Conservation (phyloP, 2,113 vertebrate species). For the Sakesphorus luctuosus region DNA sequence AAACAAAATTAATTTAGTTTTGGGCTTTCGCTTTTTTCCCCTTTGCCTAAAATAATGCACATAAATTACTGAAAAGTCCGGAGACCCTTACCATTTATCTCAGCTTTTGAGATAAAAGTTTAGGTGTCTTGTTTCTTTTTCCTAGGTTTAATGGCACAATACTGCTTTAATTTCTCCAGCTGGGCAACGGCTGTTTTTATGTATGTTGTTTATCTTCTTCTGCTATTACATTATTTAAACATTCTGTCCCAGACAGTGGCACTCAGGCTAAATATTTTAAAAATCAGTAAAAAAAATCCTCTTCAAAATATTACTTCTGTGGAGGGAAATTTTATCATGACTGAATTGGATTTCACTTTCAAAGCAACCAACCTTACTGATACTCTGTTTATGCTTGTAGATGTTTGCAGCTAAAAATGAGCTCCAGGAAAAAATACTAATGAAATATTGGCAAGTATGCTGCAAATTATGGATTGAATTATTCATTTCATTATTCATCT, state of each 20-base stretch:
- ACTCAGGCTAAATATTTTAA: neutral
- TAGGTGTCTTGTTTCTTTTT: neutral
- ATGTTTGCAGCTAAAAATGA: neutral
- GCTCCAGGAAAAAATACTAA: neutral
- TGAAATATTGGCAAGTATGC: neutral
- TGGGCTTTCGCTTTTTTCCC: neutral
- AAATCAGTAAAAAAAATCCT: neutral
- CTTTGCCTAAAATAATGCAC: neutral
- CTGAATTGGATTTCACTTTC: neutral
- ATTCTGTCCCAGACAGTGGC: neutral
- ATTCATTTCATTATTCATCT: neutral
- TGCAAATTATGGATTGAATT: neutral
- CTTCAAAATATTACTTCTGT: neutral
- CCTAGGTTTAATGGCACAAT: neutral
- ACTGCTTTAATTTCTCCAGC: neutral
- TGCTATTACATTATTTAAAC: slow-evolving; percentile 3
- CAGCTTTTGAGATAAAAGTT: neutral
- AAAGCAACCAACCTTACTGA: neutral
- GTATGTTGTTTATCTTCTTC: neutral
- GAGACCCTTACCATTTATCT: neutral
- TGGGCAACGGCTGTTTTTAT: neutral
- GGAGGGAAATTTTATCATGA: neutral
- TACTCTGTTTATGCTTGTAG: neutral
- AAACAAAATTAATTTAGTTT: neutral
- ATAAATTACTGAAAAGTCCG: neutral